phyloP scores from a whole-genome alignment of 2,888 invertebrate species.

The Sphaerophoria rueppellii region DNA sequence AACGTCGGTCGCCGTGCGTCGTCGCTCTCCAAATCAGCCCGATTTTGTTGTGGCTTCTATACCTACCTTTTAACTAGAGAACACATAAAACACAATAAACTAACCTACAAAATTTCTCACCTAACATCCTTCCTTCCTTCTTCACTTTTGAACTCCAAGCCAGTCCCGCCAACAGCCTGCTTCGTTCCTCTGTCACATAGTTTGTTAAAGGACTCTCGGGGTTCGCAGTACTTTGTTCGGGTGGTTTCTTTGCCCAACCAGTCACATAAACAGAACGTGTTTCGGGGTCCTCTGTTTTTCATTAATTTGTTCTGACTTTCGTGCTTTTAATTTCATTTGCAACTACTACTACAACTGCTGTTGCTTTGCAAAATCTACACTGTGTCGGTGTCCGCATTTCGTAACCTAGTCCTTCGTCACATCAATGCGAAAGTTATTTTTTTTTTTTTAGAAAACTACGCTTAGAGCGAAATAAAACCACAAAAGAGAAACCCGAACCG shows the following conservation, averaged over 20 bases:
- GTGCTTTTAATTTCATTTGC: constrained; percentile 65
- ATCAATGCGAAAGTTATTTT: neutral
- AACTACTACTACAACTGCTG: neutral
- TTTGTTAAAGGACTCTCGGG: neutral
- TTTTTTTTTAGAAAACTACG: constrained; percentile 40
- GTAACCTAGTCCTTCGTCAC: neutral
- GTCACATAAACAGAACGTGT: constrained; percentile 56
- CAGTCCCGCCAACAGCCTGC: neutral
- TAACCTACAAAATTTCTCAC: constrained; percentile 28
- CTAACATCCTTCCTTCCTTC: constrained; percentile 37
- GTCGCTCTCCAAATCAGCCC: constrained; percentile 31
- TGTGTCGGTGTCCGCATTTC: neutral
- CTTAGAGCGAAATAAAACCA: constrained; percentile 41
- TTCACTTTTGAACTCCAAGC: neutral
- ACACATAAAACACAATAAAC: neutral
- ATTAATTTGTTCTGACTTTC: constrained; percentile 66
- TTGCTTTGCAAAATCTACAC: neutral
- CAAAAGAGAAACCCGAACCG: neutral
- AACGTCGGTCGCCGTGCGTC: too few relatives aligned
- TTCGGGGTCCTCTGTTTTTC: constrained; percentile 59
- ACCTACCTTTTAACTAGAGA: neutral
- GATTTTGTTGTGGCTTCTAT: constrained; percentile 44
- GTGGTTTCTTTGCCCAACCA: constrained; percentile 8
- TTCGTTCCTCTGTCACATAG: neutral
- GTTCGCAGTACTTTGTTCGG: neutral